Evolutionary conservation across 2,113 vertebrate genomes (phyloP).

Genomic region (Talpa occidentalis): DNA sequence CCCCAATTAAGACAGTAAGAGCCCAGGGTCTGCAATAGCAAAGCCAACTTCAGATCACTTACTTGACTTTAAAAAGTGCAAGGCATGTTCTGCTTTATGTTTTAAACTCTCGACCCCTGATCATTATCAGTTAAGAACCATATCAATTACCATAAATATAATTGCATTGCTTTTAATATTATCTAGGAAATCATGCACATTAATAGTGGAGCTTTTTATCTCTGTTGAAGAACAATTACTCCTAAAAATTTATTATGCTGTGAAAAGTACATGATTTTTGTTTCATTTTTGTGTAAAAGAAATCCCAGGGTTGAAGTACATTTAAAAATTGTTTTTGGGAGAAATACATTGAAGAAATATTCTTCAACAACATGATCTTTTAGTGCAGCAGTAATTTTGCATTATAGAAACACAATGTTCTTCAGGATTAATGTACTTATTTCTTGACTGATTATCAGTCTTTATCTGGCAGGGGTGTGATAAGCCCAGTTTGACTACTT

Average conservation of each 20-base stretch:
- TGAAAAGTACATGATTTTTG: slow-evolving; percentile 62
- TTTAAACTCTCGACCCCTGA: slow-evolving; percentile 78
- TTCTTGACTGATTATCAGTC: slow-evolving; percentile 56
- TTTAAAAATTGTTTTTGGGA: slow-evolving; percentile 61
- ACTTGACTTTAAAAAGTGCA: slow-evolving; percentile 17
- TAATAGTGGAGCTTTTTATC: slow-evolving; percentile 66
- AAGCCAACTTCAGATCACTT: background rate
- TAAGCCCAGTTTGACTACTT: slow-evolving; percentile 53
- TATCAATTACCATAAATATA: slow-evolving; percentile 71
- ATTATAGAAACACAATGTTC: slow-evolving; percentile 67
- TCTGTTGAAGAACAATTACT: slow-evolving; percentile 72
- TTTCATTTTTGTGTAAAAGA: slow-evolving; percentile 61
- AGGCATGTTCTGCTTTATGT: slow-evolving; percentile 25
- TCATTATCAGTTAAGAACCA: slow-evolving; percentile 69
- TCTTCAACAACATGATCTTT: slow-evolving; percentile 60
- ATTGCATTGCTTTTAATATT: slow-evolving; percentile 76
- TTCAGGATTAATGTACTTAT: slow-evolving; percentile 61
- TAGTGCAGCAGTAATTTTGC: slow-evolving; percentile 34
- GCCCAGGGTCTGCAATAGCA: background rate
- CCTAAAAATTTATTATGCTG: slow-evolving; percentile 54
- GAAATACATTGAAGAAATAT: slow-evolving; percentile 50
- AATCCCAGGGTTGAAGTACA: slow-evolving; percentile 20
- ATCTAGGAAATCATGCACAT: slow-evolving; percentile 61
- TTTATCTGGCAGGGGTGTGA: slow-evolving; percentile 68
- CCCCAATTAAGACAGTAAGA: background rate